Base-by-base conservation (phyloP, 2,888 invertebrate species). In the Hedychridium roseum region DNA sequence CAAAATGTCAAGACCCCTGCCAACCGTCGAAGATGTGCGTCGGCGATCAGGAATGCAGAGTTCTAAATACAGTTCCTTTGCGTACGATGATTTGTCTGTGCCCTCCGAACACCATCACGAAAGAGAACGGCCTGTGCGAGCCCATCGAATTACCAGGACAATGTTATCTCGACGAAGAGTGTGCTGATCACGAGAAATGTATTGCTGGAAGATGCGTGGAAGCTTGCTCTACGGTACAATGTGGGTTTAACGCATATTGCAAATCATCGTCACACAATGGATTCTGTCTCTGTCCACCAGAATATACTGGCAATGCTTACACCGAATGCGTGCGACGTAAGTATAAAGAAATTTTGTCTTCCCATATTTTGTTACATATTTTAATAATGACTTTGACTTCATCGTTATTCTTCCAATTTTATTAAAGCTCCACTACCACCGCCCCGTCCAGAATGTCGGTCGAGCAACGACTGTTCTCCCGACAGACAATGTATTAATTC, bases 1-100 rank as follows among this genome's bases (percentile, higher is more conserved):
- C 85, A 6, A 84, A 82, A 18, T 94, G 94, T 69, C 83, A 86
- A 50, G 89, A 94, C 79, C 90, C 92, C 2, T 95, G 94, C 68
- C 79, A 84, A 7, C 79, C 84, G 3, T 84, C 86, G 5, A 86
- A 87, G 59, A 86, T 91, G 32, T 94, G 94, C 71, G 87, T 86
- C 11, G 81, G 84, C 3, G 90, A 90, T 57, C 91, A 94, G 63
- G 84, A 88, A 48, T 94, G 94, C 75, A 83, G 86, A 49, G 90
- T 92, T 0, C 81, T 90, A 7, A 91, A 92, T 63, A 88, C 91
- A 0, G 73, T 89, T 34, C 93, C 94, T 1, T 79, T 93, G 54
- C 85, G 92, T 40, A 92, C 93, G 0, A 88, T 94, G 64, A 90
- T 93, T 64, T 94, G 94, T 73, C 86, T 90, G 68, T 95, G 94